phyloP scores from a whole-genome alignment of 2,113 vertebrate species.

The Amblyornis subalaris region DNA sequence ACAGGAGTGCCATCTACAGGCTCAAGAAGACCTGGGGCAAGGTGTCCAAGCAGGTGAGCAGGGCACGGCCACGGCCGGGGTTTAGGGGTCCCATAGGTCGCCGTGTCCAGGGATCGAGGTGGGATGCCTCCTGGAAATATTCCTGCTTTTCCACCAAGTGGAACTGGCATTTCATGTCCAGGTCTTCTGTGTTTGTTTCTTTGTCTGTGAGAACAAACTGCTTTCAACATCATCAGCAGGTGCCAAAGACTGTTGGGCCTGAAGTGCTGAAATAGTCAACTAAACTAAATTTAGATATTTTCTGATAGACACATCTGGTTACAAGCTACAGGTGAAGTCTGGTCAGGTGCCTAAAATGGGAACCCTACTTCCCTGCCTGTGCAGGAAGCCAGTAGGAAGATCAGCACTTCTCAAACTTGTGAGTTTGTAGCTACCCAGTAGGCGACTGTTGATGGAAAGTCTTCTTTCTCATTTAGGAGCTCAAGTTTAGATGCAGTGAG shows the following conservation, averaged over 20 bases:
- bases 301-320: neutral
- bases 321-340: neutral
- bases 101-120: neutral
- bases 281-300: neutral
- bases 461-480: neutral
- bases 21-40: constrained; percentile 98
- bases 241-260: neutral
- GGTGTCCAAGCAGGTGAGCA: constrained; percentile 91
- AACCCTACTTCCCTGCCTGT: neutral
- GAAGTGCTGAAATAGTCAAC: neutral
- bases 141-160: neutral
- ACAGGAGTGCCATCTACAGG: constrained; percentile 96
- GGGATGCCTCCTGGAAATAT: neutral
- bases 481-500: neutral
- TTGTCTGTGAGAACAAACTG: neutral
- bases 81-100: rapidly evolving
- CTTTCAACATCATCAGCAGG: neutral
- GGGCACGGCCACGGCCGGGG: rapidly evolving
- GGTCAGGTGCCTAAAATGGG: neutral
- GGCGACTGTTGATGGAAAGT: neutral
- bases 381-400: neutral
- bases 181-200: neutral
- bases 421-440: neutral
- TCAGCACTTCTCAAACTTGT: neutral
- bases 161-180: neutral